Evolutionary conservation across 1,140 invertebrate species (phyloP), one percentile per base, ranked within the genome.

Genomic region (Cydia strobilella): DNA sequence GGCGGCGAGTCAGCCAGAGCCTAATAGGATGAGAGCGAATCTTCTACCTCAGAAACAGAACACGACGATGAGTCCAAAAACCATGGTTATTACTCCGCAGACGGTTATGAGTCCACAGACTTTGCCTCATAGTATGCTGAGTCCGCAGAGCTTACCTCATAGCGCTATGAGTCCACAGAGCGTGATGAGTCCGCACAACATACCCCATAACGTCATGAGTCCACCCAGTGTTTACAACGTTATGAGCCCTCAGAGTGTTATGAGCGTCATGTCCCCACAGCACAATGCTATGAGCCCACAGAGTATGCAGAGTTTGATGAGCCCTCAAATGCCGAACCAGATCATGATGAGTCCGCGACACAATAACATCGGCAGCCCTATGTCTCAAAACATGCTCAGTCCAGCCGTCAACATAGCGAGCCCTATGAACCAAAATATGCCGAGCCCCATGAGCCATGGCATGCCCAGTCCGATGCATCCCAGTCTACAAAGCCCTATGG

Each of bases 221-320:
- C 91, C 92, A 54, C 89, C 90, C 0, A 90, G 88, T 77, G 80
- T 88, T n/a, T 91, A 91, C 59, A 93, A 93, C 69, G 88, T 93
- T 1, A 88, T 92, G 86, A 93, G 89, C 72, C 89, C 91, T 7
- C 90, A 91, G 77, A 91, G 88, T 75, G 88, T 88, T 3, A 90
- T 91, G 87, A 92, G 91, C 69, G 89, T 92, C n/a, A 93, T 93
- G 90, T 93, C 90, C 75, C 91, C 92, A 15, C 91, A 91, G 79
- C 88, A 90, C 65, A 93, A 90, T 72, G 88, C 88, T 2, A 90
- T 93, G 89, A 92, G 89, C 73, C 91, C 90, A 10, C 91, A 93
- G 84, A 90, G 87, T 72, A 91, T 90, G 88, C 90, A 89, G 75
- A 91, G 90, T 48, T 74, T 92, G 13, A 86, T 93, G 89, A 93